Conservation (phyloP, 2,888 invertebrate species). For the Chrysomela aeneicollis region DNA sequence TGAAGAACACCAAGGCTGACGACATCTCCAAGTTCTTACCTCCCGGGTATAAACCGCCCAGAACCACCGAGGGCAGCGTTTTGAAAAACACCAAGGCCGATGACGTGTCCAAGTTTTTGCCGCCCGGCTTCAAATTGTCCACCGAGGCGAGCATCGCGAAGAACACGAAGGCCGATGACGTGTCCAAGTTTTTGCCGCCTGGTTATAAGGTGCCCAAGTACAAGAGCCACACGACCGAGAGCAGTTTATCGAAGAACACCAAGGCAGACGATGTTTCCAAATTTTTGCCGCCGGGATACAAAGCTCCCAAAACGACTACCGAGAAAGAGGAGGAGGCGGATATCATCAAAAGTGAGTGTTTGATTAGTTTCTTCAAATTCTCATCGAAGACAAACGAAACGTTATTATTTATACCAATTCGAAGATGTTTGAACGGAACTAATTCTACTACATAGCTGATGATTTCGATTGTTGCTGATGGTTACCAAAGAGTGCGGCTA, state of each 20-base stretch:
- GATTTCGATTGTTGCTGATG: too few relatives aligned
- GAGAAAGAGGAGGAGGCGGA: slow-evolving; percentile 11
- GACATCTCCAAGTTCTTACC: slow-evolving; percentile 59
- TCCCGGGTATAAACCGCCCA: slow-evolving; percentile 62
- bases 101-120: slow-evolving; percentile 58
- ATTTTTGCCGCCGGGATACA: slow-evolving; percentile 62
- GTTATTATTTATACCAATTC: too few relatives aligned
- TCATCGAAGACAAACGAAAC: too few relatives aligned
- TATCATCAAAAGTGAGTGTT: slow-evolving; percentile 14
- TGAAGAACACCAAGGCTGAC: slow-evolving; percentile 55
- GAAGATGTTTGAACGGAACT: too few relatives aligned
- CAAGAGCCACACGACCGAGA: slow-evolving; percentile 29
- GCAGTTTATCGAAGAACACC: slow-evolving; percentile 50
- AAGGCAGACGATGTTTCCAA: slow-evolving; percentile 55
- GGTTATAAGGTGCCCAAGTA: slow-evolving; percentile 37
- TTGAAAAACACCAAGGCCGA: slow-evolving; percentile 58
- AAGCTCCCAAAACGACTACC: slow-evolving; percentile 54
- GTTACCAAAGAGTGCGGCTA: too few relatives aligned
- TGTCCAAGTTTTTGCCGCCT: slow-evolving; percentile 59
- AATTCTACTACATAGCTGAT: too few relatives aligned
- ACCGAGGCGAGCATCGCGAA: slow-evolving; percentile 34
- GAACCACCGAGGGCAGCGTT: slow-evolving; percentile 37
- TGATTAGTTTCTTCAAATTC: too few relatives aligned
- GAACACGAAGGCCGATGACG: slow-evolving; percentile 56
- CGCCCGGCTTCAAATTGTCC: slow-evolving; percentile 43